Conservation (phyloP, 1,140 invertebrate genomes). For the Zaprionus capensis region DNA sequence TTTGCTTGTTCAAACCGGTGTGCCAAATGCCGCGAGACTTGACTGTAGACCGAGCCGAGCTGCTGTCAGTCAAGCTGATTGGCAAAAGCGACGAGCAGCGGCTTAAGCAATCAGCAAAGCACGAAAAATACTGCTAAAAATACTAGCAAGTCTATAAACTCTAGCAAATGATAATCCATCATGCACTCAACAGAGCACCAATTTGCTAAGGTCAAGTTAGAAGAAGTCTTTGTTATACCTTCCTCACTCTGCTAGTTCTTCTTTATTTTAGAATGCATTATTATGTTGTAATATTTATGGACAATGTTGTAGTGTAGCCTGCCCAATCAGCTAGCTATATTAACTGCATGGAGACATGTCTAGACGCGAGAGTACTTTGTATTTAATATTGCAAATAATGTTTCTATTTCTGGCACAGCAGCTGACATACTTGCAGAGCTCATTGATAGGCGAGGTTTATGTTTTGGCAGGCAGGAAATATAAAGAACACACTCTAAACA, state of each 20-base stretch:
- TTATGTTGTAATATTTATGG: slow-evolving; percentile 1
- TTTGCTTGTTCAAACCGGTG: not conserved
- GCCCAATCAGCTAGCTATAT: not conserved
- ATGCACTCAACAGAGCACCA: not conserved
- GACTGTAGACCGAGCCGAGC: slow-evolving; percentile 14
- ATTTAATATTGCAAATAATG: not conserved
- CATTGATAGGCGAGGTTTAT: not conserved
- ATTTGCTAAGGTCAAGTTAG: slow-evolving; percentile 10
- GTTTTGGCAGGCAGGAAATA: not conserved
- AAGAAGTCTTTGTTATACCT: not conserved
- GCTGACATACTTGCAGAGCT: not conserved
- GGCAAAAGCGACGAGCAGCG: not conserved
- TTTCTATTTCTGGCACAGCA: not conserved
- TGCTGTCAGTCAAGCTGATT: slow-evolving; percentile 7
- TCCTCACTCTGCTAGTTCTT: not conserved
- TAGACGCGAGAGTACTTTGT: not conserved
- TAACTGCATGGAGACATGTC: not conserved
- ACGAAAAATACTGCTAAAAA: not conserved
- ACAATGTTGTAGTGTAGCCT: not conserved
- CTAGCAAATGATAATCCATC: slow-evolving; percentile 4
- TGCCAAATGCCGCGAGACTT: slow-evolving; percentile 9
- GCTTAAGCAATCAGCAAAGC: not conserved
- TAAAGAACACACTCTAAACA: not conserved
- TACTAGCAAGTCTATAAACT: not conserved
- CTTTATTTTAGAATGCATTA: not conserved